Evolutionary conservation across 2,797 vertebrate genomes (phyloP).

Genomic region (Siniperca undulata): DNA sequence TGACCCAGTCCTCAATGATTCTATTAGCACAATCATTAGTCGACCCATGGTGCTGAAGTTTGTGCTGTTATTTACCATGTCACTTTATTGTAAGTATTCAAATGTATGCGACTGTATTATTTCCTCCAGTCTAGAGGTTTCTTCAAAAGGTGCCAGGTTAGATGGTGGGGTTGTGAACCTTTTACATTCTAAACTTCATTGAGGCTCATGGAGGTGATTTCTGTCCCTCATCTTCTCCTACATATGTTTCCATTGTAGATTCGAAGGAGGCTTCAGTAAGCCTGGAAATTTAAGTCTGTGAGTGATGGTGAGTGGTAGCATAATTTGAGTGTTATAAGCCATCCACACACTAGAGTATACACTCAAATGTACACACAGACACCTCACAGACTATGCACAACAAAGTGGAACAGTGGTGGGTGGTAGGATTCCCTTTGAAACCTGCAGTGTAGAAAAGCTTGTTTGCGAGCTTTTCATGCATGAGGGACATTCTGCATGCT

Average conservation of each 20-base stretch:
- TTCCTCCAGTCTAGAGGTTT: background rate
- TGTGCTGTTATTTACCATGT: conserved; percentile 36
- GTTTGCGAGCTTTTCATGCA: conserved; percentile 63
- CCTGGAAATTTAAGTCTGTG: conserved; percentile 68
- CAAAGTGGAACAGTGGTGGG: conserved; percentile 84
- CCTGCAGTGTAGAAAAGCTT: conserved; percentile 69
- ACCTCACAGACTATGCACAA: conserved; percentile 56
- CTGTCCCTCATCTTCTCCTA: conserved; percentile 59
- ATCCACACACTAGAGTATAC: conserved; percentile 55
- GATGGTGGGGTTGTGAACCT: conserved; percentile 18
- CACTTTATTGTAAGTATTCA: conserved; percentile 15
- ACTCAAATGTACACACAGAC: conserved; percentile 60
- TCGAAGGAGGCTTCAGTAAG: conserved; percentile 55
- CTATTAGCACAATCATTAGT: conserved; percentile 55
- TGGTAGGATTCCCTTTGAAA: conserved; percentile 87
- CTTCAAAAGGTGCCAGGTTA: background rate
- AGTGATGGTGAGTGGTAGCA: conserved; percentile 63
- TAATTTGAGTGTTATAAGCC: conserved; percentile 63
- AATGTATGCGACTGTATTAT: conserved; percentile 5
- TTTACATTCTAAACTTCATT: conserved; percentile 51
- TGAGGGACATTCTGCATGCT: conserved; percentile 71
- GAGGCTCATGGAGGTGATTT: conserved; percentile 50
- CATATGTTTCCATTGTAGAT: conserved; percentile 67
- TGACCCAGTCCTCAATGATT: conserved; percentile 63
- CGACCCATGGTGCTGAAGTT: conserved; percentile 24